Base-by-base conservation (phyloP, 2,888 invertebrate genomes). In the Caenorhabditis japonica region DNA sequence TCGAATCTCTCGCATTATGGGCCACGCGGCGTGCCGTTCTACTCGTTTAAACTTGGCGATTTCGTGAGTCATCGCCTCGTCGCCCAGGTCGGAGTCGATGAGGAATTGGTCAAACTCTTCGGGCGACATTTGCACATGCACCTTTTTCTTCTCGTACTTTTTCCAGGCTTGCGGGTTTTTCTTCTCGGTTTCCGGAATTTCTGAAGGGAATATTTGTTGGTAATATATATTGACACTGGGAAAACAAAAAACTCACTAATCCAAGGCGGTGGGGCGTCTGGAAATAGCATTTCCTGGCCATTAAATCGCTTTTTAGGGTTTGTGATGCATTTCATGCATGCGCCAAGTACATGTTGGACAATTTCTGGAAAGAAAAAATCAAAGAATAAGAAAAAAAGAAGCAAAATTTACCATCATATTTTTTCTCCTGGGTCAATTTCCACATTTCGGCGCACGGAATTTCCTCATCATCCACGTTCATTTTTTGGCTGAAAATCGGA, bases 61-160 rank as follows among this genome's bases (percentile, higher is more conserved):
- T 51, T 74, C 74, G 23, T 25, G 39, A 15, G 36, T 36, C 30
- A 69, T 38, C 25, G 21, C 17, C 10, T 47, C 53, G 21, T 74
- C 74, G 0, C 62, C 52, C 0, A 34, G 8, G 13, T 74, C 62
- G 2, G 47, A 59, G 25, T 59, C 56, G n/a, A 53, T 34, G 17
- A 74, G 38, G 36, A 30, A 69, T n/a, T 69, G 27, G 7, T 69
- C 69, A 25, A 74, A 60, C 15, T 74, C 62, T 30, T 74, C 69
- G 1, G 51, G 43, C 10, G 72, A 47, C 59, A 52, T 53, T 15
- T 49, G 30, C 8, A 25, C 34, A 25, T 49, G 41, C n/a, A 47
- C 47, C 10, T 47, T 15, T 21, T 53, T 46, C 30, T 66, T 66
- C 12, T 72, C 47, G 21, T 60, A 66, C 30, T 60, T 60, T 39